Evolutionary conservation across 2,797 vertebrate species (phyloP).

Genomic region (Momotus momota): DNA sequence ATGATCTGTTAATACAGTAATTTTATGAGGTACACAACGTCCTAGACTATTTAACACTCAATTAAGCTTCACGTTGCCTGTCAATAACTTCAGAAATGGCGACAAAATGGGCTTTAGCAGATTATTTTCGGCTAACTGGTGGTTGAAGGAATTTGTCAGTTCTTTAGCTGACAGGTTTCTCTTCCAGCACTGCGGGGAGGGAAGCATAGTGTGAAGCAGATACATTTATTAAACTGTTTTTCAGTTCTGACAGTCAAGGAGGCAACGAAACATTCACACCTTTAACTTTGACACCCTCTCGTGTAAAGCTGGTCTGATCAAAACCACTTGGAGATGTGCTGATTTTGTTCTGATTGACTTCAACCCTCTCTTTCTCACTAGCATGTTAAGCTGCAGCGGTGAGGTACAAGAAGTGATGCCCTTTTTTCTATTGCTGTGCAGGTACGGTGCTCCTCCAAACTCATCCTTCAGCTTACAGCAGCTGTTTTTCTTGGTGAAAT

Average conservation of each 20-base stretch:
- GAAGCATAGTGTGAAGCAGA: not conserved
- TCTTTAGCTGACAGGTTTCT: slow-evolving; percentile 21
- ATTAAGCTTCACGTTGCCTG: not conserved
- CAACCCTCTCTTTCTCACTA: not conserved
- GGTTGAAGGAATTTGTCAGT: not conserved
- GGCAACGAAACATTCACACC: not conserved
- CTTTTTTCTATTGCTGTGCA: not conserved
- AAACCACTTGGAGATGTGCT: not conserved
- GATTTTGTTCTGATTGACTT: not conserved
- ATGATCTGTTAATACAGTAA: not conserved
- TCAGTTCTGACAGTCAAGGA: not conserved
- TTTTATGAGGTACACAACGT: not conserved
- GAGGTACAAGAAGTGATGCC: not conserved
- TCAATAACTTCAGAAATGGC: slow-evolving; percentile 10
- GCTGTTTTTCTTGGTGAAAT: not conserved
- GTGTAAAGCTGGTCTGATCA: not conserved
- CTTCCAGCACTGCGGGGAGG: not conserved
- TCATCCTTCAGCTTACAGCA: not conserved
- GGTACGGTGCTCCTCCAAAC: not conserved
- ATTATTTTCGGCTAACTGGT: not conserved
- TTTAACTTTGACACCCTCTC: not conserved
- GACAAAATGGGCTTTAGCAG: not conserved
- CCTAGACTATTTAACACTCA: not conserved
- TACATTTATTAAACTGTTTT: not conserved
- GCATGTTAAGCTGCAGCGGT: not conserved